Conservation (phyloP, 2,888 invertebrate genomes). For the Scrobipalpa atriplicella region DNA sequence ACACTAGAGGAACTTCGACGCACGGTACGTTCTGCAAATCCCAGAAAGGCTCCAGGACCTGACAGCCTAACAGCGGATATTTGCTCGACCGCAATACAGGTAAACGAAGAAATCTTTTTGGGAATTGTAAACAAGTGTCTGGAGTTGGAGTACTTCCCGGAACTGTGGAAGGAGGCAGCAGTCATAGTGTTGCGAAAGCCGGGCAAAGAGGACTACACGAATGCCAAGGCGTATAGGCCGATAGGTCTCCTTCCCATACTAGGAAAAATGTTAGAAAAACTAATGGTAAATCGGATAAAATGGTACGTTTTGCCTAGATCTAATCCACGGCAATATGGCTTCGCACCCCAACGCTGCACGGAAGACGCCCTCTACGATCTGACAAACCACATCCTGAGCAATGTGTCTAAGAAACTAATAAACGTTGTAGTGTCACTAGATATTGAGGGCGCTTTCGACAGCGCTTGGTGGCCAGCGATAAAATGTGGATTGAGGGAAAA, state of each 20-base stretch:
- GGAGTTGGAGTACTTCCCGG: not conserved
- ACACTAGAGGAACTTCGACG: not conserved
- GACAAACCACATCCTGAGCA: not conserved
- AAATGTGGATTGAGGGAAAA: not conserved
- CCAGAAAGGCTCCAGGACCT: not conserved
- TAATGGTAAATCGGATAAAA: not conserved
- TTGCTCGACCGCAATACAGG: not conserved
- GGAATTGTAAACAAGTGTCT: not conserved
- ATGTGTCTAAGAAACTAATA: not conserved
- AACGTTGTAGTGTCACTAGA: slow-evolving; percentile 26
- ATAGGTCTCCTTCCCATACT: not conserved
- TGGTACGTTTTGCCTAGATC: not conserved
- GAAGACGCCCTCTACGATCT: too few species aligned
- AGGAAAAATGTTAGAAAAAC: not conserved
- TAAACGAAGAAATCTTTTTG: not conserved
- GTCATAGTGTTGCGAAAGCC: not conserved
- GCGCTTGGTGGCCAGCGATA: slow-evolving; percentile 31
- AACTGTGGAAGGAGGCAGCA: not conserved
- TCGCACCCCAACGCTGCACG: slow-evolving; percentile 10
- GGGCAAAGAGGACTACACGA: not conserved
- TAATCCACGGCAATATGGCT: not conserved
- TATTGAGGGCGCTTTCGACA: slow-evolving; percentile 33
- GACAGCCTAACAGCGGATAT: slow-evolving; percentile 2
- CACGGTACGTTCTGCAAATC: not conserved
- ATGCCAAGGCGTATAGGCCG: not conserved